phyloP scores from a whole-genome alignment of 1,140 invertebrate genomes.

The Drosophila subobscura region DNA sequence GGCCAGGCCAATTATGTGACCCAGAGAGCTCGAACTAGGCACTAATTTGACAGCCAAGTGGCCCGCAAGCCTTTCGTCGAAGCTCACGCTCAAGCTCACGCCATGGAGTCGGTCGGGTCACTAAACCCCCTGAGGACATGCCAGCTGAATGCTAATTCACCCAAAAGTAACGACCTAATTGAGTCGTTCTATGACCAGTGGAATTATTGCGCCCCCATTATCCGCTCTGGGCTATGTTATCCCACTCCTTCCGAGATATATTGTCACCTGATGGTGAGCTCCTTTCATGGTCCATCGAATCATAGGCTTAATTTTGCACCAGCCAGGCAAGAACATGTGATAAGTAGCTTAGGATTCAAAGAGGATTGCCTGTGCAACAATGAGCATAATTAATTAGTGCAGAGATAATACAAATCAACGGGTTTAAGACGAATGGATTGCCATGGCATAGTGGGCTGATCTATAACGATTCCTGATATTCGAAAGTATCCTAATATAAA shows the following conservation, averaged over 20 bases:
- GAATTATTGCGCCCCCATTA: constrained; percentile 27
- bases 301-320: constrained; percentile 4
- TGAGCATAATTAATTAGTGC: too few species aligned
- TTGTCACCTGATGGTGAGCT: background rate
- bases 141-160: background rate
- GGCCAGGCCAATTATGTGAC: constrained; percentile 69
- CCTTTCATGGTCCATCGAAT: background rate
- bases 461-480: too few species aligned
- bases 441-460: too few species aligned
- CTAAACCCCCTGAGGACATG: constrained; percentile 25
- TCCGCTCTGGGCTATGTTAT: constrained; percentile 36
- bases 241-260: constrained; percentile 24
- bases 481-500: too few species aligned
- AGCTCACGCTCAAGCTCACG: too few species aligned
- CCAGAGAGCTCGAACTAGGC: constrained; percentile 44
- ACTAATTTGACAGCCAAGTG: constrained; percentile 78
- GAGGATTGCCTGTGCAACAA: too few species aligned
- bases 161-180: constrained; percentile 63
- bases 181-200: constrained; percentile 53
- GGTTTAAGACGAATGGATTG: too few species aligned
- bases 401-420: too few species aligned
- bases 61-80: constrained; percentile 35
- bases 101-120: constrained; percentile 19
- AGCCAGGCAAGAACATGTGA: background rate
- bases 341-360: constrained; percentile 3